These are phyloP conservation scores for Spilosoma lubricipeda DNA, from an alignment of 2,888 invertebrate genomes.

Conservation along the genomic window DNA sequence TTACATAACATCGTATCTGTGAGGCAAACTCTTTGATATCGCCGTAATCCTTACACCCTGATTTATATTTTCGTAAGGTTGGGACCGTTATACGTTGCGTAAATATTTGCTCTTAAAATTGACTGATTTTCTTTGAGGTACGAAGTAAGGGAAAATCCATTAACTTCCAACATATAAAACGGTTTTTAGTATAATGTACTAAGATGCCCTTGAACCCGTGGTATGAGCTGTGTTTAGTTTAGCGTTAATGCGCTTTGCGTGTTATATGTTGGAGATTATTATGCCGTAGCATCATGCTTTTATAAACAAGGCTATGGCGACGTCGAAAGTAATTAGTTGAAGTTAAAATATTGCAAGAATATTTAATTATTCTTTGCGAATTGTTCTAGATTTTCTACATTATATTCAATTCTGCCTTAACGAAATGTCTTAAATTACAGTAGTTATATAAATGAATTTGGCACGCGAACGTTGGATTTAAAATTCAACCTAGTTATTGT, in stretches of 20 bases:
- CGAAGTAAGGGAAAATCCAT: neutral
- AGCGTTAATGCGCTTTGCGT: constrained; percentile 1
- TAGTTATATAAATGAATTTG: neutral
- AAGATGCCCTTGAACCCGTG: neutral
- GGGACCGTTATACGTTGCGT: constrained; percentile 20
- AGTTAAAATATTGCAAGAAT: neutral
- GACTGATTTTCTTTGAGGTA: constrained; percentile 15
- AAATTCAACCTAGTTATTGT: neutral
- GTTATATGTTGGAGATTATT: neutral
- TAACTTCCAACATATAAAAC: neutral
- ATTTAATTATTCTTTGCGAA: neutral
- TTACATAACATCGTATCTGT: constrained; percentile 18
- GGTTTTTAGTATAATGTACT: neutral
- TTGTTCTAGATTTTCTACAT: neutral
- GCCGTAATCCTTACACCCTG: constrained; percentile 33
- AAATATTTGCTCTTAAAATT: constrained; percentile 22
- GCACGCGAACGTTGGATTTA: neutral
- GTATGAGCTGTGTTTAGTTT: neutral
- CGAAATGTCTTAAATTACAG: neutral
- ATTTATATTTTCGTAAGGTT: constrained; percentile 31
- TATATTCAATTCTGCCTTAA: neutral
- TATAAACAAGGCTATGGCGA: neutral
- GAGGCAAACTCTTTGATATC: constrained; percentile 23
- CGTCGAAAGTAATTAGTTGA: neutral
- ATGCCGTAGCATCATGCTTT: neutral